phyloP scores from a whole-genome alignment of 1,140 invertebrate species.

The Phortica variegata region DNA sequence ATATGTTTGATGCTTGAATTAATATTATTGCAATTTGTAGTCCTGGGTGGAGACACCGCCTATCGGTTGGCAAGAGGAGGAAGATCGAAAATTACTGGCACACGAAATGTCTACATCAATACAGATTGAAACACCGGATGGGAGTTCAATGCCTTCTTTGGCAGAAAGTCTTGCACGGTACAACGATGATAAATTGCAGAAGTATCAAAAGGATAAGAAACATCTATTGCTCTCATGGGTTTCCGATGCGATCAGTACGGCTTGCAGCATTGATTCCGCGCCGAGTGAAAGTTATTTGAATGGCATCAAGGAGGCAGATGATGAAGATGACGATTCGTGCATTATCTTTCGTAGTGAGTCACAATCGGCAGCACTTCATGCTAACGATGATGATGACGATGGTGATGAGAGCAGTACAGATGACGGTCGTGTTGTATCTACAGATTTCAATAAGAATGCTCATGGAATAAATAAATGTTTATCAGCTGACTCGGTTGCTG shows the following conservation, averaged over 20 bases:
- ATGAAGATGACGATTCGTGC: constrained; percentile 47
- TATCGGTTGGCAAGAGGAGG: constrained; percentile 78
- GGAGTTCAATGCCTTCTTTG: constrained; percentile 37
- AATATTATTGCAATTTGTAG: constrained; percentile 78
- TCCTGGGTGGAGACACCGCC: constrained; percentile 93
- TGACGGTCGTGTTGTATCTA: not conserved
- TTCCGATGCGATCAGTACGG: constrained; percentile 42
- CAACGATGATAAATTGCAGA: not conserved
- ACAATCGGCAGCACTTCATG: constrained; percentile 36
- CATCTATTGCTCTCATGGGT: constrained; percentile 40
- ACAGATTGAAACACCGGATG: constrained; percentile 51
- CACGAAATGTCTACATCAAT: constrained; percentile 55
- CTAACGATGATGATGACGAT: constrained; percentile 7
- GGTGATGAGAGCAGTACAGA: constrained; percentile 13
- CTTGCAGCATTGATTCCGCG: constrained; percentile 26
- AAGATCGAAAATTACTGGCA: constrained; percentile 68
- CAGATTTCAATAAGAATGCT: constrained; percentile 8
- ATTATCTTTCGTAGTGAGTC: constrained; percentile 51
- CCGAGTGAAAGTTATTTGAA: constrained; percentile 16
- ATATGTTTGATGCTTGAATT: not conserved
- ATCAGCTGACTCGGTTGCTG: constrained; percentile 40
- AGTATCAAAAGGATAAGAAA: constrained; percentile 26
- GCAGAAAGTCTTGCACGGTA: constrained; percentile 13
- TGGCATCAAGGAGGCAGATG: constrained; percentile 25
- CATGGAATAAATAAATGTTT: no score